phyloP scores from a whole-genome alignment of 2,113 vertebrate genomes.

The Cyanoliseus patagonus region DNA sequence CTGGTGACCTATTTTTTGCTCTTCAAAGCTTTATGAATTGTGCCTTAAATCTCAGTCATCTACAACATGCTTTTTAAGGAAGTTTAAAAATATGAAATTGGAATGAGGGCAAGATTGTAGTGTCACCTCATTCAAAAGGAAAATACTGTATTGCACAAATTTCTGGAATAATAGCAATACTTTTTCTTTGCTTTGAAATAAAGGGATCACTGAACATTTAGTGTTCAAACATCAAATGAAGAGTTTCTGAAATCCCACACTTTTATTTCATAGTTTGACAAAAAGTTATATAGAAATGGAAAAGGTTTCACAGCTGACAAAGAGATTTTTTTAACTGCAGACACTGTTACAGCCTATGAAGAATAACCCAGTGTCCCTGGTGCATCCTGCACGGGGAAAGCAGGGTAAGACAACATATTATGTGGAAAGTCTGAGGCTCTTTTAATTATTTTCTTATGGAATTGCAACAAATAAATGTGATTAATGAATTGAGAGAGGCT shows the following conservation, averaged over 20 bases:
- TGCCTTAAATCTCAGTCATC: slow-evolving; percentile 26
- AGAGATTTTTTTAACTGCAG: background rate
- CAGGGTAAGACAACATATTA: background rate
- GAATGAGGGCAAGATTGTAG: slow-evolving; percentile 1
- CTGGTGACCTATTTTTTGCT: slow-evolving; percentile 29
- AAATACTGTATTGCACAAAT: background rate
- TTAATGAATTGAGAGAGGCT: background rate
- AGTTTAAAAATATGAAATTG: slow-evolving; percentile 26
- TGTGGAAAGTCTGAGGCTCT: background rate
- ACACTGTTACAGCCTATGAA: background rate
- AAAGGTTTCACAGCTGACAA: background rate
- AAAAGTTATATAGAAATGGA: background rate
- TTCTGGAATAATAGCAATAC: slow-evolving; percentile 1
- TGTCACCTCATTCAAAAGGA: slow-evolving; percentile 6
- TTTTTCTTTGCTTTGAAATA: background rate
- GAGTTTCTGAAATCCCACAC: slow-evolving; percentile 3
- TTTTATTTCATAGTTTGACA: background rate
- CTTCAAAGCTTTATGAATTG: slow-evolving; percentile 29
- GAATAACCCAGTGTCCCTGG: background rate
- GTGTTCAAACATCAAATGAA: slow-evolving; percentile 29
- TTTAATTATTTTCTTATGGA: slow-evolving; percentile 27
- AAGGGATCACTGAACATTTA: background rate
- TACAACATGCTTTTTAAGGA: background rate
- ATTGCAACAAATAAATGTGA: slow-evolving; percentile 1
- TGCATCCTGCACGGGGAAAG: background rate